Percentiles rank a stretch among this genome's conserved stretches.
Conservation (phyloP, 2,113 vertebrate genomes). For the Limnothrissa miodon region DNA sequence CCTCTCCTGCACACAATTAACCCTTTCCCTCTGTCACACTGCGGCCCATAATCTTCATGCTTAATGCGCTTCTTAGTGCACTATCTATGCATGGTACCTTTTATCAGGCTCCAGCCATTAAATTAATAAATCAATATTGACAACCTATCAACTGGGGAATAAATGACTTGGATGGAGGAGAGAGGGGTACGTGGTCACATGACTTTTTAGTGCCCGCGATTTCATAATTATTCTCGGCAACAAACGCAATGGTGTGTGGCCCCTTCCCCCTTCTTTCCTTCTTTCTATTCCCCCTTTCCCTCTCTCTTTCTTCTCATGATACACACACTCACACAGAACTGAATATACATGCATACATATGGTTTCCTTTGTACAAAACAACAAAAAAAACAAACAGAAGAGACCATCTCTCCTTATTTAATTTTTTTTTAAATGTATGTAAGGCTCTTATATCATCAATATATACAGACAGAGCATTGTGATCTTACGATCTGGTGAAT, state of each 20-base stretch:
- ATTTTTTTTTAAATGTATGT: background rate
- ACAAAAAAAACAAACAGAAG: background rate
- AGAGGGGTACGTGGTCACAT: slow-evolving; percentile 68
- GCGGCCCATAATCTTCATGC: slow-evolving; percentile 42
- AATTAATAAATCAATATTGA: slow-evolving; percentile 82
- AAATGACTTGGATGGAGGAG: slow-evolving; percentile 66
- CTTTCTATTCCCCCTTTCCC: background rate
- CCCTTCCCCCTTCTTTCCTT: slow-evolving; percentile 29
- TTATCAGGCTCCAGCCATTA: slow-evolving; percentile 77
- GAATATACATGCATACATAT: slow-evolving; percentile 35
- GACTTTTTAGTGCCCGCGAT: slow-evolving; percentile 51
- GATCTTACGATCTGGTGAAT: background rate
- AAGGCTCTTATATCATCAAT: background rate
- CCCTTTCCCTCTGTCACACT: slow-evolving; percentile 41
- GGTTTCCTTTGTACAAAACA: background rate
- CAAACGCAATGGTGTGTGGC: slow-evolving; percentile 47
- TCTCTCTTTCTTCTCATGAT: background rate
- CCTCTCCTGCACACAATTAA: slow-evolving; percentile 24
- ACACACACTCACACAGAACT: slow-evolving; percentile 37
- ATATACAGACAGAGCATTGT: background rate
- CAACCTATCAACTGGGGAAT: slow-evolving; percentile 74
- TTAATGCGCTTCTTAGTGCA: slow-evolving; percentile 50
- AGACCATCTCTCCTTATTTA: background rate
- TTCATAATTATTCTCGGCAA: slow-evolving; percentile 69
- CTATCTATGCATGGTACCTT: slow-evolving; percentile 58